A percentile compares a stretch with the other conserved stretches of the same genome.
phyloP scores from a whole-genome alignment of 2,113 vertebrate genomes.

The Miniopterus natalensis region DNA sequence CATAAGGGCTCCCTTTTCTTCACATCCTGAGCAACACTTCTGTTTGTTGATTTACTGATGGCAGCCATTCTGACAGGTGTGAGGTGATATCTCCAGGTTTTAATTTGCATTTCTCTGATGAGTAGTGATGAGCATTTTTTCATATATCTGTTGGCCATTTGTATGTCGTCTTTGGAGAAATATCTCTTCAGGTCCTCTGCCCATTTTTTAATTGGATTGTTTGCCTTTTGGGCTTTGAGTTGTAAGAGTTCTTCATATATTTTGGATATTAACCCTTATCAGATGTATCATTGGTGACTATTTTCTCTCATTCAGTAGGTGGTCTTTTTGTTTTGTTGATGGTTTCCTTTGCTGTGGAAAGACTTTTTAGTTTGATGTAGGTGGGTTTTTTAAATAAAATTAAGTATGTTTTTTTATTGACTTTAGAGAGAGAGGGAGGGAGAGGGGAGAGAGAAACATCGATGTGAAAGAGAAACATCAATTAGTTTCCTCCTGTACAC shows the following conservation, averaged over 20 bases:
- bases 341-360: neutral
- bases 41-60: neutral
- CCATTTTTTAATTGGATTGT: neutral
- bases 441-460: neutral
- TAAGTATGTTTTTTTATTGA: neutral
- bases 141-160: neutral
- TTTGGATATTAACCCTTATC: neutral
- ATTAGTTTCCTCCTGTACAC: neutral
- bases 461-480: neutral
- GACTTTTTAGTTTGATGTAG: neutral
- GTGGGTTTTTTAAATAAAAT: neutral
- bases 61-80: neutral
- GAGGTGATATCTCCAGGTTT: neutral
- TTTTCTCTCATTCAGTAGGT: neutral
- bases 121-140: neutral
- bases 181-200: neutral
- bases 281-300: neutral
- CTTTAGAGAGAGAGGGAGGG: neutral
- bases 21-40: neutral
- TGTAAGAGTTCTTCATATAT: neutral
- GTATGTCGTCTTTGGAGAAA: neutral
- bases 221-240: neutral
- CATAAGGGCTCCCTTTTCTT: neutral
- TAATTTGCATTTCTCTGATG: neutral
- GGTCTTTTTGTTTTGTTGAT: neutral